Evolutionary conservation across 2,797 vertebrate species (phyloP), one percentile per base, ranked within the genome.

Genomic region (Microtus californicus): DNA sequence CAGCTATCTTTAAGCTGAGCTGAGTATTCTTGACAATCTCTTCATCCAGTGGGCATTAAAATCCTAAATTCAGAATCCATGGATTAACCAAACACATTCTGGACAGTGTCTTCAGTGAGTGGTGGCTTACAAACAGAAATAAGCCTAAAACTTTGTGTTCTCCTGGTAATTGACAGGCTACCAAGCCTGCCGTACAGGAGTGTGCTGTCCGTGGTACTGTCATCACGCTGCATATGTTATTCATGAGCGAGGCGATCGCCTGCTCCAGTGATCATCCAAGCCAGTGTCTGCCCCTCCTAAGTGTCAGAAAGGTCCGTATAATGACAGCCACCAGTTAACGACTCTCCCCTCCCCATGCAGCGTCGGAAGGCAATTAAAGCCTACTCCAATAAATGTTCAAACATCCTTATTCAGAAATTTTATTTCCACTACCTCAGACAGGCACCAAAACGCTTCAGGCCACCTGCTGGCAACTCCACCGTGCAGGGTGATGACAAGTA

Each of bases 111-210:
- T 90, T 94, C 61, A 77, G 2, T 40, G 48, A 81, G 63, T 65
- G 43, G 51, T 76, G 65, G 95, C 97, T 98, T 97, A 96, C 94
- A 97, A 95, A 97, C 19, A 91, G 89, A 88, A 94, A 96, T 80
- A 90, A 94, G 82, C 95, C 94, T 96, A 97, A 95, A 97, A 97
- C 98, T 97, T 96, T 98, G 95, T 97, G 98, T 98, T 97, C 98
- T 98, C 96, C 97, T 98, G 97, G 97, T 98, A 98, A 98, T 97
- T 98, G 98, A 98, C 94, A 86, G 96, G 96, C 96, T 98, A 98
- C 98, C 97, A 95, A 98, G 96, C 97, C 97, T 97, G 96, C 96
- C 31, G 43, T 13, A 54, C 31, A 93, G 61, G 48, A 97, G 97
- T 87, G 93, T 97, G 96, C 97, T 97, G 95, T 95, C 97, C 97